A percentile compares a stretch with the other conserved stretches of the same genome.
Conservation (phyloP, 2,797 vertebrate species). For the Setipinna tenuifilis region DNA sequence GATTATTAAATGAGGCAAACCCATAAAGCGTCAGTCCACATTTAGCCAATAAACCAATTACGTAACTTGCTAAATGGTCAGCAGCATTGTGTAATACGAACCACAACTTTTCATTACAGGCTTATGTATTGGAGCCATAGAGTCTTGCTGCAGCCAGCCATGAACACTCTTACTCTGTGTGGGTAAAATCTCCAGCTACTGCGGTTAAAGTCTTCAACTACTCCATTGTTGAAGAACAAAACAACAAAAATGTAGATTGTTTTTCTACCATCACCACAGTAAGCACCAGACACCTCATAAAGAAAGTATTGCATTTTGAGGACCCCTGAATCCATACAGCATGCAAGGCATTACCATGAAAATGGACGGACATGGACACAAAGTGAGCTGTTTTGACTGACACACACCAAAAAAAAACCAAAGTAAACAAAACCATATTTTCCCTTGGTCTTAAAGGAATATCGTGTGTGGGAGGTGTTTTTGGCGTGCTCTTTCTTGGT, state of each 20-base stretch:
- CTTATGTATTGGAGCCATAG: background rate
- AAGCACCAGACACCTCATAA: background rate
- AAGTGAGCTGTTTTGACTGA: background rate
- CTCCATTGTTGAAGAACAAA: background rate
- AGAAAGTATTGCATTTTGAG: background rate
- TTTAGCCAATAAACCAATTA: constrained; percentile 14
- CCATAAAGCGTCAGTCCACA: background rate
- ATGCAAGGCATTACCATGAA: background rate
- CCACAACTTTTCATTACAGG: constrained; percentile 14
- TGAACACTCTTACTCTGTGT: too few relatives aligned
- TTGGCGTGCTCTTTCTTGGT: constrained; percentile 29
- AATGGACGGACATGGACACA: background rate
- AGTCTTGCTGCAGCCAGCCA: background rate
- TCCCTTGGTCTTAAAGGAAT: constrained; percentile 59
- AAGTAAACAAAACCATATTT: constrained; percentile 7
- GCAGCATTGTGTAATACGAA: constrained; percentile 20
- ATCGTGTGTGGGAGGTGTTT: constrained; percentile 66
- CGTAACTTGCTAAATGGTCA: background rate
- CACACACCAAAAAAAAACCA: background rate
- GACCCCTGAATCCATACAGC: background rate
- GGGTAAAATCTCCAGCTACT: too few relatives aligned
- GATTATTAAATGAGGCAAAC: constrained; percentile 21
- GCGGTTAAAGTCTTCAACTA: background rate
- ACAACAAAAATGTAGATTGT: background rate
- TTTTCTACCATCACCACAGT: background rate